These are phyloP conservation scores for Acanthococcus lagerstroemiae DNA, from an alignment of 2,888 invertebrate species.

Conservation along the genomic window DNA sequence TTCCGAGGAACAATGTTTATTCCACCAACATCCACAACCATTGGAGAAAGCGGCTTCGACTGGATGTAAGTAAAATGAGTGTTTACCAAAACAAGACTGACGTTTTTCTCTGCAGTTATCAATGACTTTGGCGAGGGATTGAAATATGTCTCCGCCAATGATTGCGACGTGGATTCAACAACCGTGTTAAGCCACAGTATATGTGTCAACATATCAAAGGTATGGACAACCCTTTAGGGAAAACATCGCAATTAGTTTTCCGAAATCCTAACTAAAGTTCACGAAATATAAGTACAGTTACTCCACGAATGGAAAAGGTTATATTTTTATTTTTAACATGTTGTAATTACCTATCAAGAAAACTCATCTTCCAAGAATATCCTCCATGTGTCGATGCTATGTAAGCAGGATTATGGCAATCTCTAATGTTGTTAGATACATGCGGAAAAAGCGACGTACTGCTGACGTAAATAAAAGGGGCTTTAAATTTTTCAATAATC, in stretches of 20 bases:
- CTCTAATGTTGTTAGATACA: constrained; percentile 41
- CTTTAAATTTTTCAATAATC: constrained; percentile 52
- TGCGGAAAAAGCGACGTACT: constrained; percentile 54
- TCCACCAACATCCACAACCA: constrained; percentile 11
- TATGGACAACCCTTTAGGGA: background rate
- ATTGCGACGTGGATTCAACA: background rate
- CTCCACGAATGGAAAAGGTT: too few species aligned
- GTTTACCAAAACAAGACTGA: constrained; percentile 4
- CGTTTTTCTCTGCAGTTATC: background rate
- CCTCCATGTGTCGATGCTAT: constrained; percentile 6
- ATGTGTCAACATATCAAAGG: background rate
- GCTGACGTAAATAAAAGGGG: constrained; percentile 51
- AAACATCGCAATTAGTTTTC: background rate
- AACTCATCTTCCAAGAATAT: constrained; percentile 38
- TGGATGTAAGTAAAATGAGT: constrained; percentile 1
- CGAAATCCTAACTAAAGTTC: too few species aligned
- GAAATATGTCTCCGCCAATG: background rate
- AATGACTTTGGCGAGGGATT: background rate
- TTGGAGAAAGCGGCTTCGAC: background rate
- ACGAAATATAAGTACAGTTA: too few species aligned
- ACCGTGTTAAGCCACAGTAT: background rate
- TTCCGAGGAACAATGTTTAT: background rate
- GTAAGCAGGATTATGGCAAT: constrained; percentile 18
- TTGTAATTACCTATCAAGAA: constrained; percentile 38
- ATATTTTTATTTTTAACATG: too few species aligned